Evolutionary conservation across 2,888 invertebrate genomes (phyloP).

Genomic region (Hoplodrina ambigua): DNA sequence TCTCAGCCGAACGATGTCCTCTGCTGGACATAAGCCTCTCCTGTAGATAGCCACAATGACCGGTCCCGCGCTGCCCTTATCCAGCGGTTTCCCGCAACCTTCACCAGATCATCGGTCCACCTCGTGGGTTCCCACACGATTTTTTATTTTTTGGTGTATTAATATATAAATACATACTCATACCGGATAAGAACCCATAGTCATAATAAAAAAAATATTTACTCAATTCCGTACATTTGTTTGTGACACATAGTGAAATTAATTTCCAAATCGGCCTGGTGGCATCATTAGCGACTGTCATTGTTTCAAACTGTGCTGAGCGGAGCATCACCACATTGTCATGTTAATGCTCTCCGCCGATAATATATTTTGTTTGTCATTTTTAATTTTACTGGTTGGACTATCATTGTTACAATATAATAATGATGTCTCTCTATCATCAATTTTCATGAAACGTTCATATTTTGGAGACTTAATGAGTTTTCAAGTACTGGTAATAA

Average conservation of each 20-base stretch:
- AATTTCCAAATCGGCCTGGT: slow-evolving; percentile 33
- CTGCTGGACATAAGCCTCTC: too few species aligned
- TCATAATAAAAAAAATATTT: background rate
- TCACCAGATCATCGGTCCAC: too few species aligned
- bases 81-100: too few species aligned
- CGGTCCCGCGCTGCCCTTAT: too few species aligned
- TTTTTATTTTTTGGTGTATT: too few species aligned
- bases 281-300: slow-evolving; percentile 38
- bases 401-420: background rate
- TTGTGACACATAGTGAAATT: slow-evolving; percentile 32
- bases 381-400: slow-evolving; percentile 24
- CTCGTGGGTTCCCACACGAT: too few species aligned
- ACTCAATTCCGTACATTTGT: slow-evolving; percentile 19
- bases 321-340: slow-evolving; percentile 27
- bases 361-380: slow-evolving; percentile 11
- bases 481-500: background rate
- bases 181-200: too few species aligned
- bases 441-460: background rate
- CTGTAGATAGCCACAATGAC: too few species aligned
- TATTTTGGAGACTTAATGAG: background rate
- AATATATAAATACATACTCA: too few species aligned
- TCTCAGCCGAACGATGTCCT: too few species aligned
- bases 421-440: slow-evolving; percentile 11
- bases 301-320: slow-evolving; percentile 41
- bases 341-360: background rate